Base-by-base conservation (phyloP, 2,888 invertebrate genomes). In the Elaeidobius kamerunicus region DNA sequence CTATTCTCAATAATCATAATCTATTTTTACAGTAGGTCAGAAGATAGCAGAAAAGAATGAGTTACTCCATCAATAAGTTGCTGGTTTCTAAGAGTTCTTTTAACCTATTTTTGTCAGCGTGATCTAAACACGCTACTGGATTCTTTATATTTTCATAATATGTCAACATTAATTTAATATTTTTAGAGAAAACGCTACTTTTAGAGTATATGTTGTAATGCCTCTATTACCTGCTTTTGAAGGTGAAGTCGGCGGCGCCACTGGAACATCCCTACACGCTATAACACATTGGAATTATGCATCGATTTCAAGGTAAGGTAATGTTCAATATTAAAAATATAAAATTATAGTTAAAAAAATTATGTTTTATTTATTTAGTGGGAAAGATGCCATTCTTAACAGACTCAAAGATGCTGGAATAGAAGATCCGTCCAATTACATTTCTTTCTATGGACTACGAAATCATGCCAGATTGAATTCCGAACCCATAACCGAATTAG, bases 251-350 rank as follows among this genome's bases (percentile, higher is more conserved):
- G 96, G 96, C 0, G 92, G 85, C 1, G 81, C 85, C 1, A 85
- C 86, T 5, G 95, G 95, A 1, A 90, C 86, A 14, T 88, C 95
- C 0, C 81, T 97, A 12, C 88, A 94, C 65, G 93, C 95, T 2
- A 89, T 98, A 65, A 93, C 94, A 0, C 94, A 98, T 69, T 98
- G 96, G 95, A 97, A 97, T 75, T 96, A 96, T 68, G 85, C 86
- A 51, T 96, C 97, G 12, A 94, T 98, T 61, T 89, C 88, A 64
- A 83, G 92, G 90, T 88, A 67, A 41, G n/a, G 32, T 23, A 23
- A 6, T 23, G 9, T 23, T 23, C 23, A 23, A 23, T n/a, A n/a
- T n/a, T n/a, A n/a, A n/a, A n/a, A n/a, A n/a, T n/a, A n/a, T n/a
- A n/a, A n/a, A n/a, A n/a, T n/a, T n/a, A n/a, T n/a, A n/a, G n/a